Evolutionary conservation across 2,888 invertebrate genomes (phyloP).

Genomic region (Eilema caniola): DNA sequence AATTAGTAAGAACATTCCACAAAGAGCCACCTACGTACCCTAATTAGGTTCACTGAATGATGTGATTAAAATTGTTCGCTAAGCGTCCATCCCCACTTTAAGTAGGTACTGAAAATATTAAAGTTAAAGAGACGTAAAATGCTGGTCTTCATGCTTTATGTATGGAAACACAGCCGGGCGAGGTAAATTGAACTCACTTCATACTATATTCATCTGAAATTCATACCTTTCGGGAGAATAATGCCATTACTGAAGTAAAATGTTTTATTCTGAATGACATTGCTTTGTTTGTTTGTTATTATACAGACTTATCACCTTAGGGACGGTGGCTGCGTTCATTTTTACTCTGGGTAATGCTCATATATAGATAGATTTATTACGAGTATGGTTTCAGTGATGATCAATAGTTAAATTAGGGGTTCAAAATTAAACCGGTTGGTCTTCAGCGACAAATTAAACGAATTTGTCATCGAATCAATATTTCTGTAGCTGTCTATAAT

Average conservation of each 20-base stretch:
- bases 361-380: neutral
- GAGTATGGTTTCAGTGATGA: neutral
- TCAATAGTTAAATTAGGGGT: neutral
- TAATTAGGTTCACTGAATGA: slow-evolving; percentile 31
- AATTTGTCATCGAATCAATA: too few relatives aligned
- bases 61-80: slow-evolving; percentile 44
- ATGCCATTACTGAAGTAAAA: slow-evolving; percentile 51
- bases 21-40: slow-evolving; percentile 7
- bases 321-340: slow-evolving; percentile 9
- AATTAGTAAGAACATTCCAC: slow-evolving; percentile 6
- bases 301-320: slow-evolving; percentile 20
- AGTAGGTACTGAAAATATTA: slow-evolving; percentile 42
- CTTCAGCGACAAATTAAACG: too few relatives aligned
- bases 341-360: slow-evolving; percentile 5
- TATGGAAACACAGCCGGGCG: slow-evolving; percentile 59
- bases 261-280: slow-evolving; percentile 50
- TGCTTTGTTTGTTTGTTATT: slow-evolving; percentile 39
- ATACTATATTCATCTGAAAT: slow-evolving; percentile 62
- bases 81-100: slow-evolving; percentile 30
- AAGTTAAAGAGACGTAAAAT: slow-evolving; percentile 51
- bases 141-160: slow-evolving; percentile 68
- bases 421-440: neutral
- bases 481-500: too few relatives aligned
- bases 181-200: slow-evolving; percentile 59
- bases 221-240: slow-evolving; percentile 60